phyloP scores from a whole-genome alignment of 2,797 vertebrate species.

The Thripadectes ignobilis region DNA sequence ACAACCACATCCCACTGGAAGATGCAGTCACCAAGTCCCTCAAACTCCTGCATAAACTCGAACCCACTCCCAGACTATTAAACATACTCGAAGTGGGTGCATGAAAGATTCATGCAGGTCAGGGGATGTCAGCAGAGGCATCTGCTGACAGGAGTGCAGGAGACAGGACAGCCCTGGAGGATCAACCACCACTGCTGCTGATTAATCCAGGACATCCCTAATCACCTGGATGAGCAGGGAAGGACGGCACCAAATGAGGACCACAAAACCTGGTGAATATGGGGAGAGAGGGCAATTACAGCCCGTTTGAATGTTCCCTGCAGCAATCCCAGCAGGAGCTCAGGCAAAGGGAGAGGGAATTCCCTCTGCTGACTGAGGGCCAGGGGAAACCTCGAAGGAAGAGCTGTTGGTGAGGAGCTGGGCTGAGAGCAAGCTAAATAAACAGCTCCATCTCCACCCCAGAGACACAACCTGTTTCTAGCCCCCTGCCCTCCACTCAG shows the following conservation, averaged over 20 bases:
- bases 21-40: background rate
- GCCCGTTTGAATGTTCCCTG: background rate
- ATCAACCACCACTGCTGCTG: background rate
- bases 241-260: background rate
- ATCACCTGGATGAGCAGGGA: background rate
- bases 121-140: background rate
- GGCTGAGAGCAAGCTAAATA: background rate
- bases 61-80: background rate
- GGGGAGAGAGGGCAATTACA: background rate
- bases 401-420: background rate
- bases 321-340: background rate
- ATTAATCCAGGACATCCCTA: background rate
- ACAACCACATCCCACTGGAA: background rate
- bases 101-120: background rate
- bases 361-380: conserved; percentile 5
- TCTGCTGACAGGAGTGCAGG: background rate
- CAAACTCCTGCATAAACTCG: background rate
- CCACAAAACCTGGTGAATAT: background rate
- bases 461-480: accelerated
- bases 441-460: background rate
- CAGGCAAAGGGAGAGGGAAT: conserved; percentile 13
- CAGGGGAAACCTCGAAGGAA: background rate
- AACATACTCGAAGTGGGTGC: background rate
- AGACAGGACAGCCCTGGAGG: background rate
- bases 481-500: background rate